Conservation (phyloP, 2,888 invertebrate genomes). For the Caenorhabditis virilis region DNA sequence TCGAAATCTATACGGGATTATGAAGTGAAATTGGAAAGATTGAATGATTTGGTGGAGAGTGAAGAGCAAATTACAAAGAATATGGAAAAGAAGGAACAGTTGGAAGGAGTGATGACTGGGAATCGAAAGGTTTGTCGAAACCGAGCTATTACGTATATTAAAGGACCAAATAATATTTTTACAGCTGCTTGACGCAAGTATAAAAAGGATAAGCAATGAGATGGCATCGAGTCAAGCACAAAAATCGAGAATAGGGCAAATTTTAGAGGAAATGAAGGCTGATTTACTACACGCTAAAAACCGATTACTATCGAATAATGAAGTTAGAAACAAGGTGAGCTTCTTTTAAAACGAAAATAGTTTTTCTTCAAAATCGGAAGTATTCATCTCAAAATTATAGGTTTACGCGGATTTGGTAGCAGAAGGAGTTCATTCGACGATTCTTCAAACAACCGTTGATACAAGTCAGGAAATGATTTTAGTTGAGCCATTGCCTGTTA, state of each 20-base stretch:
- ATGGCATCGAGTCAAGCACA: conserved; percentile 3
- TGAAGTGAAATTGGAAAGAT: conserved; percentile 19
- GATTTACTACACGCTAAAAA: conserved; percentile 13
- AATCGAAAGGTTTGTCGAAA: conserved; percentile 2
- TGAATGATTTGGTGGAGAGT: conserved; percentile 6
- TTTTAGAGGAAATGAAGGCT: conserved; percentile 14
- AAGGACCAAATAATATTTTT: no score
- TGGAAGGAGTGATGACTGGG: conserved; percentile 1
- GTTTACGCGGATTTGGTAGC: conserved; percentile 2
- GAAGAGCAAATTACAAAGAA: conserved; percentile 5
- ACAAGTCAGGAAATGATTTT: conserved; percentile 17
- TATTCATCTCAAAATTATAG: no score
- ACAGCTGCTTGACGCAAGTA: conserved; percentile 21
- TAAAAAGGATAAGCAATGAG: conserved; percentile 21
- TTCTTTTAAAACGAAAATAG: no score
- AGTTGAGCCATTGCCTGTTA: conserved; percentile 30
- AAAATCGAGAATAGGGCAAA: conserved; percentile 8
- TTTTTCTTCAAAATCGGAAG: no score
- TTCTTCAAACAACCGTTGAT: conserved; percentile 17
- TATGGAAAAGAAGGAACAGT: conserved; percentile 5
- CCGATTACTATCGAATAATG: conserved; percentile 4
- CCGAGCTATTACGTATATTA: no score
- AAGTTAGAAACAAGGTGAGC: conserved; percentile 4
- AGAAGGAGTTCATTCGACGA: not conserved
- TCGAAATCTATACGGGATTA: conserved; percentile 14